Percentiles rank a stretch among this genome's conserved stretches.
Evolutionary conservation across 2,113 vertebrate species (phyloP).

Genomic region (Campylorhamphus procurvoides): DNA sequence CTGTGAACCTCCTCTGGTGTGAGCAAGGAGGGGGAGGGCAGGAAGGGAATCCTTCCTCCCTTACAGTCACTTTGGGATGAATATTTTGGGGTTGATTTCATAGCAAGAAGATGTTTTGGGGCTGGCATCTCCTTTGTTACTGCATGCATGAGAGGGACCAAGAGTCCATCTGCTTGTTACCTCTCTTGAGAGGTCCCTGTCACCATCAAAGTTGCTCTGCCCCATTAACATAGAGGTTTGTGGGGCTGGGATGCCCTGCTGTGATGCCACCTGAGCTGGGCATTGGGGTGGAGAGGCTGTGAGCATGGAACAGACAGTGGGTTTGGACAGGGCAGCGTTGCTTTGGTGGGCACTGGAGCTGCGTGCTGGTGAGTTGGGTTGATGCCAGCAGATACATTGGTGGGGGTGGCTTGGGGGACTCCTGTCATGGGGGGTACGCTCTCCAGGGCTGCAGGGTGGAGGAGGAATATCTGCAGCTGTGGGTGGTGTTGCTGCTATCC

Average conservation of each 20-base stretch:
- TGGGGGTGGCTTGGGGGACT: background rate
- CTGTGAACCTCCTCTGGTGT: background rate
- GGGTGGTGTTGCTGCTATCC: background rate
- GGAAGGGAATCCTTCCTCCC: background rate
- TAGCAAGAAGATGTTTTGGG: background rate
- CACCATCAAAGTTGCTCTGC: background rate
- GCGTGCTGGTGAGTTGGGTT: background rate
- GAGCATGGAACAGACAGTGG: background rate
- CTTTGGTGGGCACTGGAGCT: background rate
- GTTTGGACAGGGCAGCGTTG: background rate
- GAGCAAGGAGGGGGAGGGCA: background rate
- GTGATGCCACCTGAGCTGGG: background rate
- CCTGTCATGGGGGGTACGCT: background rate
- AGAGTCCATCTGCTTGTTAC: background rate
- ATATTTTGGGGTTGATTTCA: background rate
- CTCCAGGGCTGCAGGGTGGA: background rate
- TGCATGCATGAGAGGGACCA: fast-evolving
- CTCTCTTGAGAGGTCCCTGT: background rate
- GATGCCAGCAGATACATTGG: background rate
- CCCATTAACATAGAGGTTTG: background rate
- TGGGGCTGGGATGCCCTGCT: background rate
- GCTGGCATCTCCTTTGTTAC: background rate
- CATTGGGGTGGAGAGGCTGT: background rate
- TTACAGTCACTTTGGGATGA: fast-evolving
- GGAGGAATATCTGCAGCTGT: background rate